These are phyloP conservation scores for Bombylius discolor DNA, from an alignment of 2,888 invertebrate species.

Conservation along the genomic window DNA sequence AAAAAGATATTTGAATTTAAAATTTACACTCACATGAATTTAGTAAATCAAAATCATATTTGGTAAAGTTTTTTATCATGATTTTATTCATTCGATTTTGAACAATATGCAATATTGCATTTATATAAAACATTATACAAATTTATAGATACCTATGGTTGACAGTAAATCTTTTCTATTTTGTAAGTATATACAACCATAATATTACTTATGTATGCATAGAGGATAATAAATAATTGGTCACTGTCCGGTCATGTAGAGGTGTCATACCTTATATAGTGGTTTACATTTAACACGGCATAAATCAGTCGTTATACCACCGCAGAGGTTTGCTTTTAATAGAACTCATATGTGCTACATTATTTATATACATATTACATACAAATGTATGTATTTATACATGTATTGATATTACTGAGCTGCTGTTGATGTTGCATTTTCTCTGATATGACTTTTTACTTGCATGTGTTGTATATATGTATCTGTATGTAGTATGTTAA, in stretches of 20 bases:
- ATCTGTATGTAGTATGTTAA: too few species aligned
- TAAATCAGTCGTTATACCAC: slow-evolving; percentile 23
- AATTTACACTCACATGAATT: neutral
- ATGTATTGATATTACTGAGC: too few species aligned
- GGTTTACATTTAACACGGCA: slow-evolving; percentile 26
- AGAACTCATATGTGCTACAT: neutral
- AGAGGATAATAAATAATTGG: neutral
- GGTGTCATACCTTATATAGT: neutral
- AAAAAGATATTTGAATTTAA: neutral
- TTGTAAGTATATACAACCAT: neutral
- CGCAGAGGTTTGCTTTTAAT: slow-evolving; percentile 12
- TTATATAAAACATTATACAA: too few species aligned
- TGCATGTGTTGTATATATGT: too few species aligned
- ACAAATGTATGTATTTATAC: neutral
- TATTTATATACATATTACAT: neutral
- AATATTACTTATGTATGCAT: neutral
- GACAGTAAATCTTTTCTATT: too few species aligned
- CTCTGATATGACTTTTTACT: too few species aligned
- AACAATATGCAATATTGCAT: neutral
- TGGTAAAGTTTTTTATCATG: neutral
- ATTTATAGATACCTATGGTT: too few species aligned
- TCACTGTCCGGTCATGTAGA: neutral
- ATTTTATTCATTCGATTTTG: neutral
- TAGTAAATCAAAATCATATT: neutral
- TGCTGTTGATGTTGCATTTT: neutral